Percentiles rank a stretch among this genome's conserved stretches.
Conservation (phyloP, 2,113 vertebrate genomes). For the Protobothrops mucrosquamatus region DNA sequence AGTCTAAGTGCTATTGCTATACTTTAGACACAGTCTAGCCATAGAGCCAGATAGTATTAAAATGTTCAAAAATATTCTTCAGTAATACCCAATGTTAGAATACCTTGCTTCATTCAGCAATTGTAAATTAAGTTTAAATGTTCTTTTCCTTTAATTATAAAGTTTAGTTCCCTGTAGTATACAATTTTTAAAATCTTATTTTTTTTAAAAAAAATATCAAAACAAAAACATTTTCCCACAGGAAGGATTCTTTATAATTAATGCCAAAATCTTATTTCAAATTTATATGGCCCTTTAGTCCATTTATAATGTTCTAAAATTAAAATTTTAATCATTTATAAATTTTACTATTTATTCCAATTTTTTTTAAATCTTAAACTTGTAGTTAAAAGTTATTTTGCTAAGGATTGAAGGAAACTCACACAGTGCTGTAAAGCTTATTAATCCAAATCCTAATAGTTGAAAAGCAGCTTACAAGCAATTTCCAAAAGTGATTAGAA, state of each 20-base stretch:
- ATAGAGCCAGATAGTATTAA: too few relatives aligned
- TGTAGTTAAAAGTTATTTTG: too few relatives aligned
- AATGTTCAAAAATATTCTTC: background rate
- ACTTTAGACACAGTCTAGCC: too few relatives aligned
- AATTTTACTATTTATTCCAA: too few relatives aligned
- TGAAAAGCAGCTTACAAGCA: background rate
- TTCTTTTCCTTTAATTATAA: background rate
- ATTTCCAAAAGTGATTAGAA: background rate
- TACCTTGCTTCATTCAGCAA: background rate
- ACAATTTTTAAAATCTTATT: background rate
- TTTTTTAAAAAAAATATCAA: background rate
- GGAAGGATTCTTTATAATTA: background rate
- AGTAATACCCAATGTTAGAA: background rate
- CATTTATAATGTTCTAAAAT: too few relatives aligned
- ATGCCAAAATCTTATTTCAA: background rate
- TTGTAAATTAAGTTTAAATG: background rate
- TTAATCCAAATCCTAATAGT: background rate
- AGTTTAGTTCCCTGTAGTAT: background rate
- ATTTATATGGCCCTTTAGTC: background rate
- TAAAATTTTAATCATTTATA: too few relatives aligned
- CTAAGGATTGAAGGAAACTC: background rate
- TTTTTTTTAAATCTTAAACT: too few relatives aligned
- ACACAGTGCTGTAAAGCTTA: background rate
- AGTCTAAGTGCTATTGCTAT: too few relatives aligned
- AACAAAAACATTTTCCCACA: background rate